Evolutionary conservation across 2,113 vertebrate genomes (phyloP), one percentile per base, ranked within the genome.

Genomic region (Cottus gobio): DNA sequence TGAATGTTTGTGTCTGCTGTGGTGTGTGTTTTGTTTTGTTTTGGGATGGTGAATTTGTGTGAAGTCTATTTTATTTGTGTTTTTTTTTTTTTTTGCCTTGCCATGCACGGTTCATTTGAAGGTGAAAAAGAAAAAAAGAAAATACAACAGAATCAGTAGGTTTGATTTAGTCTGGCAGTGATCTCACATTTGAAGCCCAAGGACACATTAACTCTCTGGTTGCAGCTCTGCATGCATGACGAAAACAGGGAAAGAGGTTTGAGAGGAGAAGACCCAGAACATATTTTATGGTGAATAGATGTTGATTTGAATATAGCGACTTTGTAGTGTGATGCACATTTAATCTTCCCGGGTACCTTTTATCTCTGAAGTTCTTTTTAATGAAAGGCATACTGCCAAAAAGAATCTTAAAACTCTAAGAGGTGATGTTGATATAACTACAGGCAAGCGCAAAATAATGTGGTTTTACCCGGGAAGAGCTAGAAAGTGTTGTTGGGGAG

Each of bases 151-250:
- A 62, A 87, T 65, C 60, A 72, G 71, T 65, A 46, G 36, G 82
- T 72, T 58, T 84, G 70, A 84, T 85, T 89, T 67, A 61, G 24
- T 69, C 65, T 90, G 73, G 83, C 73, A 73, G 63, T 2, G 63
- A 79, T 66, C 22, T 61, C 70, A 58, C 44, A n/a, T 66, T 88
- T 86, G 68, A 77, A 87, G 86, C 84, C 52, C 88, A 90, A 93
- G 77, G 83, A 90, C 84, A 82, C 68, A 26, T 89, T 85, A 48
- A 82, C 77, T 78, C 34, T 39, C 46, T 54, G 60, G 61, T 76
- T 80, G 22, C 52, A 62, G 71, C 58, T 71, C 66, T 28, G 65
- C 71, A 1, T 58, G 85, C 54, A 48, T 15, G 31, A 39, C 36
- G 52, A 61, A 31, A 68, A 30, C 42, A 67, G 16, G 24, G 24